A percentile compares a stretch with the other conserved stretches of the same genome.
These are phyloP conservation scores for Sebastes taczanowskii DNA, from an alignment of 2,797 vertebrate species.

Conservation along the genomic window DNA sequence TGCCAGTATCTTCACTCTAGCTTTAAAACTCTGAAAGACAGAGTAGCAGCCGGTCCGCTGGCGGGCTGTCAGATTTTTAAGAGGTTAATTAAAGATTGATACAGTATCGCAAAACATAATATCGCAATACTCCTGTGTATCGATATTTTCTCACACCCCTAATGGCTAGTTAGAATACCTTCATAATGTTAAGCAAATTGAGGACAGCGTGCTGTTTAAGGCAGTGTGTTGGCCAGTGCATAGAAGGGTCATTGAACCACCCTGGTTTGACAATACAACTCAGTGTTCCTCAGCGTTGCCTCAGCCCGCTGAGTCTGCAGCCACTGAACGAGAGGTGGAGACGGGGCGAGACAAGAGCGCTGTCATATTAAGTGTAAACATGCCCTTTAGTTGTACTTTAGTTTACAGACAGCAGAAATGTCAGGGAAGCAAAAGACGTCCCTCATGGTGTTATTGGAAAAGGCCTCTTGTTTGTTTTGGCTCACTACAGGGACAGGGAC, in stretches of 20 bases:
- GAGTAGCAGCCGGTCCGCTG: too few species aligned
- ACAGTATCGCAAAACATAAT: too few species aligned
- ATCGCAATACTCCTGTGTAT: too few species aligned
- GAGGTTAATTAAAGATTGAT: too few species aligned
- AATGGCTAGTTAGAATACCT: neutral
- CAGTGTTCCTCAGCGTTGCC: conserved; percentile 67
- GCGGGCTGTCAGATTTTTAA: too few species aligned
- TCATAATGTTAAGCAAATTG: conserved; percentile 35
- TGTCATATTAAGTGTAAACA: conserved; percentile 38
- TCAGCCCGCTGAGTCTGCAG: conserved; percentile 42
- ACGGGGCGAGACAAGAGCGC: conserved; percentile 23
- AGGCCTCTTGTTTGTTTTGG: conserved; percentile 27
- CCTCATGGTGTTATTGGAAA: neutral
- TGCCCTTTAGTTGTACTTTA: neutral
- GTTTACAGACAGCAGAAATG: neutral
- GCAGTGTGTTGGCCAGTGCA: conserved; percentile 46
- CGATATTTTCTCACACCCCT: too few species aligned
- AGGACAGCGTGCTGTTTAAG: conserved; percentile 46
- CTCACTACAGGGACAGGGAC: neutral
- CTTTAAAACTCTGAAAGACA: too few species aligned
- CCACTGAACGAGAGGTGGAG: conserved; percentile 40
- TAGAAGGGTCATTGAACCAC: conserved; percentile 75
- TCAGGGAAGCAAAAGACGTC: neutral
- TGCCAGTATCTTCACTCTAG: too few species aligned
- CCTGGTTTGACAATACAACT: conserved; percentile 64